phyloP scores from a whole-genome alignment of 2,797 vertebrate genomes.

The Bradypodion ventrale region DNA sequence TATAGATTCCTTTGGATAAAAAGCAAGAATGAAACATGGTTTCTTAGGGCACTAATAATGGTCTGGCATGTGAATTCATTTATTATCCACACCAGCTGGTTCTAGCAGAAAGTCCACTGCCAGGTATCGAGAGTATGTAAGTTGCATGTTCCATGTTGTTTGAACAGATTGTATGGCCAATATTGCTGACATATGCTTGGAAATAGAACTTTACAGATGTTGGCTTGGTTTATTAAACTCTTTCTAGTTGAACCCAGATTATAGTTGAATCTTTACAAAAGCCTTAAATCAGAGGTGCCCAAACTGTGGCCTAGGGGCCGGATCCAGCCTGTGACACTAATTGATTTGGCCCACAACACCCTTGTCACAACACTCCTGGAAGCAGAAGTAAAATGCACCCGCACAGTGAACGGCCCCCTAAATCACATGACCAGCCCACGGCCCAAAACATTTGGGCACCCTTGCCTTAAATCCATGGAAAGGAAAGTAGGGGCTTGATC shows the following conservation, averaged over 20 bases:
- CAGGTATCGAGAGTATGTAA: background rate
- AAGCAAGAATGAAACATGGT: background rate
- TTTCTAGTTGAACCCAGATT: background rate
- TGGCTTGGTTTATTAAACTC: background rate
- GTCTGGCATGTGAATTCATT: background rate
- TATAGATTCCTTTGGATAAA: background rate
- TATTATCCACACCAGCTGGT: background rate
- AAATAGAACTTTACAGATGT: background rate
- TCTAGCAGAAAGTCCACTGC: background rate
- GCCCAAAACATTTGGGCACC: no score
- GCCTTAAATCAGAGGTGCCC: no score
- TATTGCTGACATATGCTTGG: background rate
- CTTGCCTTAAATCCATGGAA: no score
- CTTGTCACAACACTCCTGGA: no score
- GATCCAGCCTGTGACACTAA: no score
- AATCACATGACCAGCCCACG: no score
- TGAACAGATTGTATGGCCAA: background rate
- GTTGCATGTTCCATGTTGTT: background rate
- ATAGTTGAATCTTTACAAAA: background rate
- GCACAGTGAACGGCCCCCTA: no score
- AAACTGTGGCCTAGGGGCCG: no score
- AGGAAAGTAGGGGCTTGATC: no score
- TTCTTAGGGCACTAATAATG: background rate
- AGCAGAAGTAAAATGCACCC: no score
- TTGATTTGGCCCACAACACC: no score